Conservation (phyloP, 1,140 invertebrate species). For the Euglossa dilemma region DNA sequence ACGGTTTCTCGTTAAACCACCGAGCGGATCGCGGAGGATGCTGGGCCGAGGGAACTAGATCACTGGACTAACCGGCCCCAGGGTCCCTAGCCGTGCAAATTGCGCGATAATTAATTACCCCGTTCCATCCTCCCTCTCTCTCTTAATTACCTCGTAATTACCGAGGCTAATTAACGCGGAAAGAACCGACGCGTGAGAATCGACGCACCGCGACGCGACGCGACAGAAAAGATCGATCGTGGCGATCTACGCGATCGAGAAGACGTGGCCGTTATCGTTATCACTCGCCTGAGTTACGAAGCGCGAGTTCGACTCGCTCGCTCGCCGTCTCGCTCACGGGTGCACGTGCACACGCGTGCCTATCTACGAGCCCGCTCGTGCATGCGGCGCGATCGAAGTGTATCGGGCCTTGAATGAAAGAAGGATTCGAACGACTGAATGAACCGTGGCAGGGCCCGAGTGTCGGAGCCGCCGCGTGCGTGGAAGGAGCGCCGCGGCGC, state of each 20-base stretch:
- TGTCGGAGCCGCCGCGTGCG: slow-evolving; percentile 41
- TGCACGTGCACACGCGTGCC: slow-evolving; percentile 23
- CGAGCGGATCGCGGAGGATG: no score
- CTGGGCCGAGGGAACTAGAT: not conserved
- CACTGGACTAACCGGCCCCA: not conserved
- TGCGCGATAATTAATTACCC: slow-evolving; percentile 12
- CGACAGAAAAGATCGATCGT: not conserved
- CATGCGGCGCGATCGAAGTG: slow-evolving; percentile 54
- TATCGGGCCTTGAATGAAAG: slow-evolving; percentile 65
- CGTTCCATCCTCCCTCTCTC: no score
- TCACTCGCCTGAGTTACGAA: no score
- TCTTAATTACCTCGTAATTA: not conserved
- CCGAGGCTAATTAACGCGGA: slow-evolving; percentile 1
- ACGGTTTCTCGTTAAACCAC: slow-evolving; percentile 1
- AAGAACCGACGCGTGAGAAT: not conserved
- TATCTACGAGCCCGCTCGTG: slow-evolving; percentile 22
- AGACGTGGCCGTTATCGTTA: no score
- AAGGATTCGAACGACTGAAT: slow-evolving; percentile 68
- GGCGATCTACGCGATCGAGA: no score
- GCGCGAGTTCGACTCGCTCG: not conserved
- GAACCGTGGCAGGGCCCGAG: slow-evolving; percentile 49
- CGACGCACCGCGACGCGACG: not conserved
- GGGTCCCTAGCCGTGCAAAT: not conserved
- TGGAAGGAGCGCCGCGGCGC: slow-evolving; percentile 31
- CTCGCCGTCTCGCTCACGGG: not conserved